These are phyloP conservation scores for Sturnira hondurensis DNA, from an alignment of 2,113 vertebrate species.

Conservation along the genomic window DNA sequence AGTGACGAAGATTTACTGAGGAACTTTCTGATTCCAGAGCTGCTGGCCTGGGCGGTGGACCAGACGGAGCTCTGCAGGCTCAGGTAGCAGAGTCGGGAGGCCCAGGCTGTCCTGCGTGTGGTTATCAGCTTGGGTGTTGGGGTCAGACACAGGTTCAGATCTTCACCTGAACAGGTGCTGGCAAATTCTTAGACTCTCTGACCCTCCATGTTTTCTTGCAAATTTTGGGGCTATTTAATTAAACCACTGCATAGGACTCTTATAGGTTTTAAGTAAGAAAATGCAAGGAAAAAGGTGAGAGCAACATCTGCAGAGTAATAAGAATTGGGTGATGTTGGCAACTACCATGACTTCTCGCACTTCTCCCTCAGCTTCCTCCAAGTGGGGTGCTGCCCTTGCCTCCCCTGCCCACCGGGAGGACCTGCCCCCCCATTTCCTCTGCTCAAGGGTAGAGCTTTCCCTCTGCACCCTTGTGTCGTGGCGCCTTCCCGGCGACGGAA, in stretches of 20 bases:
- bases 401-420: no score
- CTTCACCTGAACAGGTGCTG: not conserved
- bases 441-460: not conserved
- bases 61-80: not conserved
- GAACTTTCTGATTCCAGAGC: conserved; percentile 36
- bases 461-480: not conserved
- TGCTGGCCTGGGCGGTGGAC: conserved; percentile 56
- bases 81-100: not conserved
- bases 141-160: not conserved
- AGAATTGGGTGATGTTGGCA: not conserved
- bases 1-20: not conserved
- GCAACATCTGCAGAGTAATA: no score
- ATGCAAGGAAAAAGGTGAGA: not conserved
- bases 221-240: not conserved
- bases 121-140: not conserved
- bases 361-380: not conserved
- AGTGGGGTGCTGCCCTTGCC: not conserved
- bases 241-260: not conserved
- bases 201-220: not conserved
- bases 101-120: rapidly evolving
- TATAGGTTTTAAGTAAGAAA: not conserved
- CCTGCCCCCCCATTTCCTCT: not conserved
- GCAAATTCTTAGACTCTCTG: not conserved
- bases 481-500: not conserved
- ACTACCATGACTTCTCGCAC: not conserved